These are phyloP conservation scores for Microctenopoma lineatum DNA, from an alignment of 2,797 vertebrate genomes.

Conservation along the genomic window DNA sequence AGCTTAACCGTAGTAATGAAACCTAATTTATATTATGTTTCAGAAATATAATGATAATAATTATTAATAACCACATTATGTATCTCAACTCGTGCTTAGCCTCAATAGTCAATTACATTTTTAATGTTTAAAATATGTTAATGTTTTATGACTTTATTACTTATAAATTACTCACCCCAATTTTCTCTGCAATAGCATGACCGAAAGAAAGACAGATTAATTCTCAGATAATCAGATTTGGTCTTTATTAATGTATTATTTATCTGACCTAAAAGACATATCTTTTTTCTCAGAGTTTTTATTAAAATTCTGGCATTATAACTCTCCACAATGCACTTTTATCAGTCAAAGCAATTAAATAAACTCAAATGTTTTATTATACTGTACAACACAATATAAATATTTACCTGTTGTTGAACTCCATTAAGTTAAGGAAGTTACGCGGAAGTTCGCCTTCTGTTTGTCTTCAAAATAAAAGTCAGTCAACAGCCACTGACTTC, in stretches of 20 bases:
- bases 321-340: no score
- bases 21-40: not conserved
- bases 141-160: no score
- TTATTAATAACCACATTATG: not conserved
- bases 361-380: no score
- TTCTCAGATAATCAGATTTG: not conserved
- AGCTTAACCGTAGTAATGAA: not conserved
- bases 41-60: not conserved
- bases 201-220: not conserved
- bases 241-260: not conserved
- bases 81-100: not conserved
- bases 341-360: no score
- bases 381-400: no score
- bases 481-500: not conserved
- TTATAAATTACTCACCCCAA: no score
- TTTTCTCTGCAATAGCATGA: not conserved
- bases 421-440: not conserved
- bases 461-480: constrained; percentile 45
- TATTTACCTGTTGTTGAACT: constrained; percentile 12
- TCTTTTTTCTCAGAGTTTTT: no score
- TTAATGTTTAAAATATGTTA: not conserved
- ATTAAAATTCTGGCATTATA: no score
- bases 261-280: not conserved
- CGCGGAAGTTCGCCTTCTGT: not conserved
- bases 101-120: not conserved